phyloP scores from a whole-genome alignment of 2,888 invertebrate species.

The Synergus gifuensis region DNA sequence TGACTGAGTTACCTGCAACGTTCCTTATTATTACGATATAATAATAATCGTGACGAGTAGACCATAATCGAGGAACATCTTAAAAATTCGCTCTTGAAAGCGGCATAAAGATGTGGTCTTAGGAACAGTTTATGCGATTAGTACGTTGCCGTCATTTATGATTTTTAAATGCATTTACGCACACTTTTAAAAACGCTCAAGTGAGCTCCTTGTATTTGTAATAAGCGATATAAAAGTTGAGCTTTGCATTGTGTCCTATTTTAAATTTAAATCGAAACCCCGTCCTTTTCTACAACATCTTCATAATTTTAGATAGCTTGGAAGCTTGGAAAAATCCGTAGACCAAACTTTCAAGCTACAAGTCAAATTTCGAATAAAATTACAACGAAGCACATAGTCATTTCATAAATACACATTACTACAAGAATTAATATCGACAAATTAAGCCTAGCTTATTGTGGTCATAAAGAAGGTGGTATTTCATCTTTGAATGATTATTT shows the following conservation, averaged over 20 bases:
- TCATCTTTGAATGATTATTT: background rate
- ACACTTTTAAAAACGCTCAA: background rate
- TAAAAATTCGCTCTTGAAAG: background rate
- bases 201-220: constrained; percentile 53
- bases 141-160: background rate
- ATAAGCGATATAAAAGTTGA: constrained; percentile 76
- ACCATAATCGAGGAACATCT: background rate
- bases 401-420: background rate
- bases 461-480: background rate
- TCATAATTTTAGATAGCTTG: constrained; percentile 13
- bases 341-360: background rate
- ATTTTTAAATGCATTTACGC: background rate
- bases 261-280: constrained; percentile 53
- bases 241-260: constrained; percentile 70
- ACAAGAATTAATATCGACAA: background rate
- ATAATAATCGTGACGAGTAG: background rate
- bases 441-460: background rate
- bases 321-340: constrained; percentile 40
- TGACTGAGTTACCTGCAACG: background rate
- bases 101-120: background rate
- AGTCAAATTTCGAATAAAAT: background rate
- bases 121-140: background rate
- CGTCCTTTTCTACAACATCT: background rate
- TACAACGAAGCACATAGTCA: background rate
- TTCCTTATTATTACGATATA: background rate